Conservation (phyloP, 2,797 vertebrate genomes). For the Rhodeus uyekii region DNA sequence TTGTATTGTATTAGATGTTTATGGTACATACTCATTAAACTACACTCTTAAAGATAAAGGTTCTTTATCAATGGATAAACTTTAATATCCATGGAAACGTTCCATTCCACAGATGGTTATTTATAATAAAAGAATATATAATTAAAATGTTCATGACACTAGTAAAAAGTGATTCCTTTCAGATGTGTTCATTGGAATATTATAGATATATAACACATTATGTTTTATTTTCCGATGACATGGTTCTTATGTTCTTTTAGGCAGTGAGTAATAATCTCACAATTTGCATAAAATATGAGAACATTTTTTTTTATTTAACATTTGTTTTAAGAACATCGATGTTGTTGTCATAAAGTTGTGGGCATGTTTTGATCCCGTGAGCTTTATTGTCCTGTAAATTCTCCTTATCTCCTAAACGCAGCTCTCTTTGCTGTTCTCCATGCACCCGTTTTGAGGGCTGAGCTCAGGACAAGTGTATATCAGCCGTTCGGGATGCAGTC, state of each 20-base stretch:
- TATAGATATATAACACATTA: no score
- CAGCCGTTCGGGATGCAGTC: constrained; percentile 3
- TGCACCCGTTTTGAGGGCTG: constrained; percentile 9
- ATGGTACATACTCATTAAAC: not conserved
- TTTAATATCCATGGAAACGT: not conserved
- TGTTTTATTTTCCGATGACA: no score
- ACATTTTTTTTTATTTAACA: no score
- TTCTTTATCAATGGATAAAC: not conserved
- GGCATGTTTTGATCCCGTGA: not conserved
- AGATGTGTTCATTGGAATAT: no score
- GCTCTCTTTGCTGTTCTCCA: not conserved
- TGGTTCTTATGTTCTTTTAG: no score
- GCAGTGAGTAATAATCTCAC: not conserved
- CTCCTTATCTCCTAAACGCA: not conserved
- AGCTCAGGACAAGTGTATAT: constrained; percentile 19
- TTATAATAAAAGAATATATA: not conserved
- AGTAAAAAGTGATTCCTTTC: no score
- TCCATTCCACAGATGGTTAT: not conserved
- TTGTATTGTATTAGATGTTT: not conserved
- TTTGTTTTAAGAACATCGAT: not conserved
- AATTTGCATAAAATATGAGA: not conserved
- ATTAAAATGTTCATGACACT: no score
- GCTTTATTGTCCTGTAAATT: constrained; percentile 1
- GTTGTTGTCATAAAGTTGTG: not conserved
- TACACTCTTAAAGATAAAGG: no score